Base-by-base conservation (phyloP, 2,113 vertebrate genomes). In the Pelmatolapia mariae region DNA sequence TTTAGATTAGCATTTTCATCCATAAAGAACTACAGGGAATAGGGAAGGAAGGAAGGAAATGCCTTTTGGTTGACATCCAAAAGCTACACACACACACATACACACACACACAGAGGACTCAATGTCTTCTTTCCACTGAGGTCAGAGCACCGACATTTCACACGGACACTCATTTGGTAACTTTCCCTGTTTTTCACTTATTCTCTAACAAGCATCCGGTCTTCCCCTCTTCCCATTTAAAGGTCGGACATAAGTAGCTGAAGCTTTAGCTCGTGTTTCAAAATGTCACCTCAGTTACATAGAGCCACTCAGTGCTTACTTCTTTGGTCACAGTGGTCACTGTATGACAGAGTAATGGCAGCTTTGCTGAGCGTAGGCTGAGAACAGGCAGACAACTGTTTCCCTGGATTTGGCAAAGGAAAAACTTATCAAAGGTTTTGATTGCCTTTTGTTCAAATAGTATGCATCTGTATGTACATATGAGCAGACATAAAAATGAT, bases 61-160 rank as follows among this genome's bases (percentile, higher is more conserved):
- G 8, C 26, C 61, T 81, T 80, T 87, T 94, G 88, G 89, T 91
- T 85, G 54, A 76, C 16, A 45, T 87, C 92, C 93, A 91, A 87
- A 81, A 84, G 47, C 76, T 52, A 57, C 78, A 63, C 85, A 89
- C 81, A 66, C 19, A 66, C 86, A 76, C 86, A 87, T 76, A 66
- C 84, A 59, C 1, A 68, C 87, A 85, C 83, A 61, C 47, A 71
- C 76, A 80, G 11, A 92, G 89, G 10, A 95, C 93, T 93, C 86
- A 93, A 94, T 95, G 94, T 94, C 90, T 93, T 81, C 18, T 91
- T 86, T 89, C 85, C 24, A 26, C 57, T 93, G 89, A 92, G 90
- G 94, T 94, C 94, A 93, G 54, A 66, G 83, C 71, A 16, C 63
- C 16, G 47, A 59, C 89, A 88, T 92, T 93, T 91, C 84, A 84